Evolutionary conservation across 2,113 vertebrate species (phyloP).

Genomic region (Oncorhynchus gorbuscha): DNA sequence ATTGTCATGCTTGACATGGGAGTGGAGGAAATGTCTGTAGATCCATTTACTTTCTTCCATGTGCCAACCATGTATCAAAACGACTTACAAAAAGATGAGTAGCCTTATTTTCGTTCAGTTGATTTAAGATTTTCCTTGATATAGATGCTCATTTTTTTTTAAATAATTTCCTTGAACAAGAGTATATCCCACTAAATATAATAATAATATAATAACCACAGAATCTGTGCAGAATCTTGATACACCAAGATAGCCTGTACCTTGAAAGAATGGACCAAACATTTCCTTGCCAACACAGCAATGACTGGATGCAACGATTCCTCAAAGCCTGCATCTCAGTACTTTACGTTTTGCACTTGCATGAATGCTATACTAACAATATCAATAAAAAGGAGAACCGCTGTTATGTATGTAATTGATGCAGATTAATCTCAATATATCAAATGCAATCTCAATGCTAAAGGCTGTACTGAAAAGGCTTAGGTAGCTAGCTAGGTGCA

Average conservation of each 20-base stretch:
- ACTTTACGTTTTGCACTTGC: background rate
- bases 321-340: background rate
- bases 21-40: background rate
- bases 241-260: no score
- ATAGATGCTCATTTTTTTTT: background rate
- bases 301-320: background rate
- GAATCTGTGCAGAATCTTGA: no score
- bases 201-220: background rate
- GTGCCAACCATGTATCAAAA: background rate
- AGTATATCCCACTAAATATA: background rate
- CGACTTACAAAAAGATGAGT: background rate
- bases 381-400: background rate
- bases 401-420: background rate
- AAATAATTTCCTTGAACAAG: background rate
- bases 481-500: background rate
- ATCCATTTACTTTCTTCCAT: background rate
- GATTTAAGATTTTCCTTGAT: background rate
- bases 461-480: background rate
- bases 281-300: background rate
- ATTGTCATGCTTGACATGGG: background rate
- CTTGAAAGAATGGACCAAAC: no score
- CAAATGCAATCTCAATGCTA: background rate
- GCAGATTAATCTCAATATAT: background rate
- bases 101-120: background rate
- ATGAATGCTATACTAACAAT: background rate